These are phyloP conservation scores for Melierax canorus DNA, from an alignment of 2,113 vertebrate species.

Conservation along the genomic window DNA sequence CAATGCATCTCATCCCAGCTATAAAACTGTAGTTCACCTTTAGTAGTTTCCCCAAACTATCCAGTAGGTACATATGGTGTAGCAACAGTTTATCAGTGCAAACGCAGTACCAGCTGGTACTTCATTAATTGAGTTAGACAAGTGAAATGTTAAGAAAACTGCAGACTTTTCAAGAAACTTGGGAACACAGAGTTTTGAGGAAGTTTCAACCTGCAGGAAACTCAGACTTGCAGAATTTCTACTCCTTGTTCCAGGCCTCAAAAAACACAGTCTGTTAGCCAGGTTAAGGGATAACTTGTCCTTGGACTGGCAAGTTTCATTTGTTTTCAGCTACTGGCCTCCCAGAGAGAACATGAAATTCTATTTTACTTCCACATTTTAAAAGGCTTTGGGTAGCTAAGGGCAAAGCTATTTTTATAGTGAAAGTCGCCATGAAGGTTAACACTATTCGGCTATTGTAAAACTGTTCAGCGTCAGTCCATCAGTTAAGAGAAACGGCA, in stretches of 20 bases:
- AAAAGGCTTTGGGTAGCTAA: background rate
- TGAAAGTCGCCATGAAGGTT: background rate
- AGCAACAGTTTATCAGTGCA: background rate
- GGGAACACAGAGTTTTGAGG: background rate
- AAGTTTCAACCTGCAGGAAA: background rate
- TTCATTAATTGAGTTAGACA: background rate
- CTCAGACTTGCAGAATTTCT: background rate
- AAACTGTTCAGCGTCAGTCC: background rate
- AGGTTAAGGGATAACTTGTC: background rate
- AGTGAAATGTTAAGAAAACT: background rate
- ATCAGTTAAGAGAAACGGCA: background rate
- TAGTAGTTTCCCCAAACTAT: background rate
- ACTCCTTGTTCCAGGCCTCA: background rate
- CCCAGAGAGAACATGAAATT: background rate
- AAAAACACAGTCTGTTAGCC: background rate
- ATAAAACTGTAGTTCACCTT: background rate
- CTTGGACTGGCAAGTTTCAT: background rate
- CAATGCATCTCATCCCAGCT: background rate
- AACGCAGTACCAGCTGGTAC: background rate
- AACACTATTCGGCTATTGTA: background rate
- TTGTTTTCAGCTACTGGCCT: background rate
- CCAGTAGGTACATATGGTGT: accelerated
- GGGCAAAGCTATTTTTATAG: background rate
- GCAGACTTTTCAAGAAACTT: background rate
- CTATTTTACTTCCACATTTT: background rate